phyloP scores from a whole-genome alignment of 2,797 vertebrate species.

The Eurystomus glaucurus region DNA sequence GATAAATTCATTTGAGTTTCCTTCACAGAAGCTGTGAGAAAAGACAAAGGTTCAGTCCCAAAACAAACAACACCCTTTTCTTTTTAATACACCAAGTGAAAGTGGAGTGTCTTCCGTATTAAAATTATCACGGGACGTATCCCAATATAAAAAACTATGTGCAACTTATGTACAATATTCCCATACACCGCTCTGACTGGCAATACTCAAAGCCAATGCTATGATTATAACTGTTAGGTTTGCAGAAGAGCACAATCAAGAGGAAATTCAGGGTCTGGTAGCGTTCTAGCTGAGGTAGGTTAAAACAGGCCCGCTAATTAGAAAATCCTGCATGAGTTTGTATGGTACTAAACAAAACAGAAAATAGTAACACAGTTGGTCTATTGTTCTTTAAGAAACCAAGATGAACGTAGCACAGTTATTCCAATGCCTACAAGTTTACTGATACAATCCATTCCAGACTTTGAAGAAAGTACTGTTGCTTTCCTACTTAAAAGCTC shows the following conservation, averaged over 20 bases:
- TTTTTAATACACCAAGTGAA: conserved; percentile 33
- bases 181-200: conserved; percentile 6
- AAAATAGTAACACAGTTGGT: conserved; percentile 10
- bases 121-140: conserved; percentile 10
- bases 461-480: background rate
- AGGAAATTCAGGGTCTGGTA: conserved; percentile 22
- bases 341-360: background rate
- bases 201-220: conserved; percentile 26
- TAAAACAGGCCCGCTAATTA: conserved; percentile 65
- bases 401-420: conserved; percentile 10
- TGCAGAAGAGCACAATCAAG: background rate
- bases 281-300: conserved; percentile 81
- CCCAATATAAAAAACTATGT: conserved; percentile 59
- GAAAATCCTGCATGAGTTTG: conserved; percentile 22
- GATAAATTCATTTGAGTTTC: background rate
- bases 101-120: conserved; percentile 20
- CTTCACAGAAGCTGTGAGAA: background rate
- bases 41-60: conserved; percentile 7
- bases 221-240: background rate
- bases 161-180: conserved; percentile 53
- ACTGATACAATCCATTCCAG: background rate
- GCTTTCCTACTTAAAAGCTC: conserved; percentile 4
- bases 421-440: conserved; percentile 6
- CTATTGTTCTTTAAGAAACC: background rate
- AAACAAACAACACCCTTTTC: conserved; percentile 12